Conservation (phyloP, 2,797 vertebrate species). For the Malurus splendens region DNA sequence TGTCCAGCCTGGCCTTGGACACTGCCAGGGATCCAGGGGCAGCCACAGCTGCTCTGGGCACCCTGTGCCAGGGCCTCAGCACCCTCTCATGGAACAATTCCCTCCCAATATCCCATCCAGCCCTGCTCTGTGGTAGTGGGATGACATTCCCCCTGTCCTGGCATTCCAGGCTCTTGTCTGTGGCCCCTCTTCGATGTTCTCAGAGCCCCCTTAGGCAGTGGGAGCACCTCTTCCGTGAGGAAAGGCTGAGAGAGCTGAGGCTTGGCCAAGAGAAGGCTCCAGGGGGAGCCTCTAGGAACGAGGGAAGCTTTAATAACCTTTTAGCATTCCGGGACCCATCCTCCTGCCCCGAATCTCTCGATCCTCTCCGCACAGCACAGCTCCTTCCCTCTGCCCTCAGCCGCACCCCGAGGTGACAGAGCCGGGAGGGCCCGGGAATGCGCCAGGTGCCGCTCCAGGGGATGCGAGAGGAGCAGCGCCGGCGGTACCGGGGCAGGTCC, state of each 20-base stretch:
- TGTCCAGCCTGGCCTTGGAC: not conserved
- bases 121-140: not conserved
- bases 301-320: not conserved
- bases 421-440: fast-evolving
- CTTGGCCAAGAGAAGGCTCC: not conserved
- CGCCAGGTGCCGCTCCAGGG: not conserved
- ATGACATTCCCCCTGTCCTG: not conserved
- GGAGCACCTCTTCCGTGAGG: not conserved
- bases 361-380: not conserved
- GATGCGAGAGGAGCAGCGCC: too few relatives aligned
- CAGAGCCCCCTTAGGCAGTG: not conserved
- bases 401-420: fast-evolving
- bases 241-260: not conserved
- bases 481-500: not conserved
- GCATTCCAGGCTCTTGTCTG: not conserved
- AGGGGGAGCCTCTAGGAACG: not conserved
- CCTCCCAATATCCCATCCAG: not conserved
- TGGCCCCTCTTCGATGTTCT: not conserved
- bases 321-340: not conserved
- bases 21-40: not conserved
- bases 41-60: not conserved
- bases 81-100: not conserved
- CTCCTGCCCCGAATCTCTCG: not conserved
- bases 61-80: not conserved
- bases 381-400: not conserved